These are phyloP conservation scores for Ligdia adustata DNA, from an alignment of 2,888 invertebrate species.

Conservation along the genomic window DNA sequence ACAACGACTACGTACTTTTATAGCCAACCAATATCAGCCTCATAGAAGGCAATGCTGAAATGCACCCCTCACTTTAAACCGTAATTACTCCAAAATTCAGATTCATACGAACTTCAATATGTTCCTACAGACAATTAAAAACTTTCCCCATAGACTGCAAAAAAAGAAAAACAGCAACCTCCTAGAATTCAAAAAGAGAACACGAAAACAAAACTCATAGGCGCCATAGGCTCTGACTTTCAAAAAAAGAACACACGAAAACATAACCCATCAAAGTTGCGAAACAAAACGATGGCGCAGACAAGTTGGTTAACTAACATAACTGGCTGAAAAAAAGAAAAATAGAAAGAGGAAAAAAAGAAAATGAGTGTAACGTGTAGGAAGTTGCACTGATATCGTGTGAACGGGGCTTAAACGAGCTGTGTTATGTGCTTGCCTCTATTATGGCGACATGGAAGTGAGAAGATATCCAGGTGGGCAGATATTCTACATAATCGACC, in stretches of 20 bases:
- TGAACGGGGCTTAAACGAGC: slow-evolving; percentile 58
- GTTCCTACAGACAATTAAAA: slow-evolving; percentile 37
- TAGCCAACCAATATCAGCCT: too few relatives aligned
- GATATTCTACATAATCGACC: slow-evolving; percentile 2
- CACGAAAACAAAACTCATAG: slow-evolving; percentile 34
- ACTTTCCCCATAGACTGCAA: slow-evolving; percentile 30
- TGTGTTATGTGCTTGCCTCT: slow-evolving; percentile 39
- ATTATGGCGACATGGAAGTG: slow-evolving; percentile 31
- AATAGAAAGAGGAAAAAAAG: slow-evolving; percentile 33
- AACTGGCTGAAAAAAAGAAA: slow-evolving; percentile 40
- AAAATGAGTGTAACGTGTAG: slow-evolving; percentile 35
- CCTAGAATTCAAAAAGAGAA: slow-evolving; percentile 27
- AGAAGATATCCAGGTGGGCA: slow-evolving; percentile 21
- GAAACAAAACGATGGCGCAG: slow-evolving; percentile 46
- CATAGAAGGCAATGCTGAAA: too few relatives aligned
- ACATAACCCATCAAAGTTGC: slow-evolving; percentile 39
- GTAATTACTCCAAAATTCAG: slow-evolving; percentile 15
- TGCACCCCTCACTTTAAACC: too few relatives aligned
- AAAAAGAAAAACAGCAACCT: slow-evolving; percentile 24
- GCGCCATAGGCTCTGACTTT: slow-evolving; percentile 11
- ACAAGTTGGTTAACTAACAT: slow-evolving; percentile 48
- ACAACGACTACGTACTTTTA: too few relatives aligned
- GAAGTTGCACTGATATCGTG: slow-evolving; percentile 51
- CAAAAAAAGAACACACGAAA: slow-evolving; percentile 29
- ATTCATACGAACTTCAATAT: slow-evolving; percentile 24